Evolutionary conservation across 92 coral and sea anemone species (phyloP).

Genomic region (Scolanthus callimorphus): DNA sequence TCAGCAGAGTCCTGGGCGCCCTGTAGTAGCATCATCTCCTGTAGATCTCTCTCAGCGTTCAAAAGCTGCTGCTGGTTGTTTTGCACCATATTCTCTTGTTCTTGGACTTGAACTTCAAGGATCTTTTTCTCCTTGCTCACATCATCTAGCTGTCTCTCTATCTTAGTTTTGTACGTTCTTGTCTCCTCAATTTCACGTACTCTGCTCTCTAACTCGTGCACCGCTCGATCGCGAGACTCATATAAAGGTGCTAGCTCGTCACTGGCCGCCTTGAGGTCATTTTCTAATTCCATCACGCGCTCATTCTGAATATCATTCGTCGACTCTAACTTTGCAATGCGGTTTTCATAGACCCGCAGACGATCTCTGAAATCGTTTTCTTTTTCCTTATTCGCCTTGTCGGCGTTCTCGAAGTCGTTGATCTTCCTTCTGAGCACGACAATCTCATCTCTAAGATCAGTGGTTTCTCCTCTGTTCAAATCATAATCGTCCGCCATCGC

Average conservation of each 20-base stretch:
- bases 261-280: constrained; percentile 53
- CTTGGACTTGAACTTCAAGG: constrained; percentile 78
- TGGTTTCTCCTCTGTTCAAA: constrained; percentile 63
- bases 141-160: constrained; percentile 63
- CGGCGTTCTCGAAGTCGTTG: constrained; percentile 48
- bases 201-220: constrained; percentile 39
- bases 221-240: constrained; percentile 69
- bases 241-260: constrained; percentile 55
- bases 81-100: constrained; percentile 52
- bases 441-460: constrained; percentile 63
- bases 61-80: constrained; percentile 59
- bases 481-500: constrained; percentile 56
- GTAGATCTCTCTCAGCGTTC: constrained; percentile 76
- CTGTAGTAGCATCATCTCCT: constrained; percentile 65
- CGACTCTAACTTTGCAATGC: constrained; percentile 68
- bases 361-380: constrained; percentile 56
- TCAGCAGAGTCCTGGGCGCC: constrained; percentile 77
- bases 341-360: constrained; percentile 43
- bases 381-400: constrained; percentile 47
- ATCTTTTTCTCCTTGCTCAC: constrained; percentile 55
- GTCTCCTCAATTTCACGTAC: constrained; percentile 44
- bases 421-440: constrained; percentile 49
- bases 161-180: constrained; percentile 39
- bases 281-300: constrained; percentile 71
- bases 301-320: constrained; percentile 70